A percentile compares a stretch with the other conserved stretches of the same genome.
Conservation (phyloP, 2,113 vertebrate genomes). For the Cervus canadensis region DNA sequence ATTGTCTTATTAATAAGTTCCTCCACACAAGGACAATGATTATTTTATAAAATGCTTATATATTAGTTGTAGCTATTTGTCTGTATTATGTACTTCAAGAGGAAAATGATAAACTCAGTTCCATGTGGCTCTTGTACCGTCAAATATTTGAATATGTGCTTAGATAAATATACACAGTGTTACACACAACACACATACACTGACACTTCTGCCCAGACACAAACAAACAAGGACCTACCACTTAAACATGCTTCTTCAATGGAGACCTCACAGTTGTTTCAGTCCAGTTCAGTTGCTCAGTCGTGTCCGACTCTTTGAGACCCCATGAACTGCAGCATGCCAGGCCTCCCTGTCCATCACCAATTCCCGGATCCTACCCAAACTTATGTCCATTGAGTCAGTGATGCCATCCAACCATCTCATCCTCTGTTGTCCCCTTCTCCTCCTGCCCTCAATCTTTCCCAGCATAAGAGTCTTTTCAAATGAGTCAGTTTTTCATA, state of each 20-base stretch:
- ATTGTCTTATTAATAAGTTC: not conserved
- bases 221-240: not conserved
- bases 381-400: not conserved
- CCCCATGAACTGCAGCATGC: not conserved
- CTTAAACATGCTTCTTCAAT: not conserved
- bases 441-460: not conserved
- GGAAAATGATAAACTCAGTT: constrained; percentile 23
- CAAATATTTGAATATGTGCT: not conserved
- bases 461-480: not conserved
- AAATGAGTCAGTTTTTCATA: not conserved
- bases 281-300: not conserved
- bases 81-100: not conserved
- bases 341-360: not conserved
- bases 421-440: not conserved
- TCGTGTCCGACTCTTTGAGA: accelerated
- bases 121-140: not conserved
- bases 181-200: not conserved
- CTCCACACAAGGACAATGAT: not conserved
- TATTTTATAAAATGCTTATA: constrained; percentile 1
- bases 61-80: not conserved
- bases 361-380: not conserved
- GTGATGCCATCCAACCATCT: not conserved
- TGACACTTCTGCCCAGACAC: not conserved
- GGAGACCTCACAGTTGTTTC: not conserved
- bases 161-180: not conserved